phyloP scores from a whole-genome alignment of 1,140 invertebrate species.

The Anoplolepis gracilipes region DNA sequence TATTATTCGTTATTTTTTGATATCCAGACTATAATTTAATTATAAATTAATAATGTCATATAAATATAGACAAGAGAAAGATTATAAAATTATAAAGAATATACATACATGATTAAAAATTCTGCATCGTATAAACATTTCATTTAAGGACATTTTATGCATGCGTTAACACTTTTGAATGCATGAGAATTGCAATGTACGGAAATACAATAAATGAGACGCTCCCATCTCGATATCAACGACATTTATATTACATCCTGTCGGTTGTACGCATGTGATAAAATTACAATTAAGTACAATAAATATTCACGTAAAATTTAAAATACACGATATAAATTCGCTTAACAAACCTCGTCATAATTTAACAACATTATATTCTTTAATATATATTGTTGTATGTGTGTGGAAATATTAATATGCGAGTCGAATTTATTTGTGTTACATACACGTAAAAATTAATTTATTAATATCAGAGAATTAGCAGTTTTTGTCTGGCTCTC shows the following conservation, averaged over 20 bases:
- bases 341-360: slow-evolving; percentile 15
- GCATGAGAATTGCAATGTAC: background rate
- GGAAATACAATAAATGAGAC: slow-evolving; percentile 39
- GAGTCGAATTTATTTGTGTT: slow-evolving; percentile 18
- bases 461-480: slow-evolving; percentile 32
- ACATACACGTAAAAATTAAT: slow-evolving; percentile 7
- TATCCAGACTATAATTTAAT: background rate
- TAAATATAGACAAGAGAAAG: background rate
- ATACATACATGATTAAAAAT: background rate
- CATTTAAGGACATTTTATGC: slow-evolving; percentile 16
- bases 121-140: slow-evolving; percentile 25
- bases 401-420: slow-evolving; percentile 1
- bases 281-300: slow-evolving; percentile 12
- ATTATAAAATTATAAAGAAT: background rate
- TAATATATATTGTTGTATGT: no score
- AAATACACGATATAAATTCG: slow-evolving; percentile 38
- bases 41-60: background rate
- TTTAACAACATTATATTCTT: slow-evolving; percentile 9
- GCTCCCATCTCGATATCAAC: background rate
- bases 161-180: slow-evolving; percentile 6
- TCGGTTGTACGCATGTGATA: slow-evolving; percentile 25
- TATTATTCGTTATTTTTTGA: background rate
- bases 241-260: slow-evolving; percentile 30
- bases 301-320: slow-evolving; percentile 35
- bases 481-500: no score